Base-by-base conservation (phyloP, 2,113 vertebrate genomes). In the Galbula dea region DNA sequence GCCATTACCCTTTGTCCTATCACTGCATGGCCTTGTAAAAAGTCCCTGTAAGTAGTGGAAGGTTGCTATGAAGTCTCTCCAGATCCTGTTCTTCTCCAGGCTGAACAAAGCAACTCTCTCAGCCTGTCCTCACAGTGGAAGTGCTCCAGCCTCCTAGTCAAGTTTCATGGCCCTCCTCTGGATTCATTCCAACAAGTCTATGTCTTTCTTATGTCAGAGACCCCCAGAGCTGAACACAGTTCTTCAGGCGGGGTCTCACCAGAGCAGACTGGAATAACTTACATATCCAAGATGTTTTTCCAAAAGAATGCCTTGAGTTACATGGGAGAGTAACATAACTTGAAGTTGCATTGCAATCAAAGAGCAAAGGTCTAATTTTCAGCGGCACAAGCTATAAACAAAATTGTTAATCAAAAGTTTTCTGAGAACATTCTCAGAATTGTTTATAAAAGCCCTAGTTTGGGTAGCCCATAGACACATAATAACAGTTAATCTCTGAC, bases 371-470 rank as follows among this genome's bases (percentile, higher is more conserved):
- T 34, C 73, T 74, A 15, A 32, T 27, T 71, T 43, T 39, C 32
- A 41, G 43, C 18, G 54, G 15, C 4, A 11, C 5, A 77, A 39
- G 11, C 3, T 29, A 5, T 6, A 5, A 78, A 36, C 19, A 72
- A 63, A 55, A 61, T 0, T 19, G 34, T 32, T 24, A 84, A 55
- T 3, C 18, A 62, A 67, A 55, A 48, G 18, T 36, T 48, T 84
- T 36, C 48, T 1, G 1, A 46, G 1, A 51, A 62, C 4, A 2
- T 19, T 61, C 11, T 54, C 21, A 0, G 19, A 75, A 54, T 2
- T 48, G 26, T 34, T 83, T 66, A 49, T 11, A 48, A 37, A 89
- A 61, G 9, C 22, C 20, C 63, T 59, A 27, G 43, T 45, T 21
- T 22, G 21, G 71, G 48, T 9, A 57, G 52, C 32, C 9, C 24